Conservation (phyloP, 2,113 vertebrate genomes). For the Melospiza georgiana region DNA sequence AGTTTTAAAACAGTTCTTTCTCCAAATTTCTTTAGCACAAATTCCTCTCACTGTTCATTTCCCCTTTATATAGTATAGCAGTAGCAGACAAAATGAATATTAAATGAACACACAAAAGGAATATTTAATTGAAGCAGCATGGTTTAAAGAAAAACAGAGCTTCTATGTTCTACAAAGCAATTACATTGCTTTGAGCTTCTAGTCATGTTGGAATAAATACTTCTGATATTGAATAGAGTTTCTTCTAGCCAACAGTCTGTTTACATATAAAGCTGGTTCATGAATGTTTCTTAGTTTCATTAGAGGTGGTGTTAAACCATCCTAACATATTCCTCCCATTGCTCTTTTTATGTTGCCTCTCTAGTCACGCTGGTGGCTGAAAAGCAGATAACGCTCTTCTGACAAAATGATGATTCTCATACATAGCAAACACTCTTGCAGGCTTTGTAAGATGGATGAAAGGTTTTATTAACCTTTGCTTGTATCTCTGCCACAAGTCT, state of each 20-base stretch:
- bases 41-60: background rate
- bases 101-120: constrained; percentile 22
- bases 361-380: background rate
- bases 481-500: background rate
- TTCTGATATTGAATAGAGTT: background rate
- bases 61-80: background rate
- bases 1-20: background rate
- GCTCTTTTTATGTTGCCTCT: background rate
- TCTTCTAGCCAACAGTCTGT: background rate
- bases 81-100: constrained; percentile 9
- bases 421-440: background rate
- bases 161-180: constrained; percentile 2
- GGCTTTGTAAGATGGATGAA: background rate
- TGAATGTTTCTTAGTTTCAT: background rate
- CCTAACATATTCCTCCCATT: background rate
- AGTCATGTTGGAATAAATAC: background rate
- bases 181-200: background rate
- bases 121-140: constrained; percentile 24
- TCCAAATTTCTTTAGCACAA: background rate
- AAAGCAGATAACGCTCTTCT: background rate
- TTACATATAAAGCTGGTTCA: background rate
- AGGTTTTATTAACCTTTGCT: background rate
- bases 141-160: constrained; percentile 2
- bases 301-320: background rate
- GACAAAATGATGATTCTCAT: background rate